Percentiles rank a stretch among this genome's conserved stretches.
Evolutionary conservation across 2,888 invertebrate genomes (phyloP).

Genomic region (Melanophora roralis): DNA sequence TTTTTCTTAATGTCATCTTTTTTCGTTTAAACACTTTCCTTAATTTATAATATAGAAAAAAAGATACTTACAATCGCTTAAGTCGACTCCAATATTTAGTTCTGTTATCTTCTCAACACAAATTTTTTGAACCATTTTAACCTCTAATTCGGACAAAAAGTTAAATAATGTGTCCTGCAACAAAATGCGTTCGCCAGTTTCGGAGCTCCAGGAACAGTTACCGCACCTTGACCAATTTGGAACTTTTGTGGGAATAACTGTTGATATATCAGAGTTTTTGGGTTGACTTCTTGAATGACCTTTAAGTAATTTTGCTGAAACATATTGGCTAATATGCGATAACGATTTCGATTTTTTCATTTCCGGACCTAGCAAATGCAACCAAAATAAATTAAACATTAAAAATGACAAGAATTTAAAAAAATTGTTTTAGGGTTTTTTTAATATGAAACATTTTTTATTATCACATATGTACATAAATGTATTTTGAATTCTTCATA

Average conservation of each 20-base stretch:
- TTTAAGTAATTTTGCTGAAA: constrained; percentile 90
- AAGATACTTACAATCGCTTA: constrained; percentile 77
- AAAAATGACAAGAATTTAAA: too few relatives aligned
- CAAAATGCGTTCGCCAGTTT: constrained; percentile 80
- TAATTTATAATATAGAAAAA: not conserved
- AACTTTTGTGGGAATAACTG: constrained; percentile 17
- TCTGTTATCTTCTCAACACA: constrained; percentile 91
- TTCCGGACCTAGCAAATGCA: constrained; percentile 68
- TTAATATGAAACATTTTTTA: too few relatives aligned
- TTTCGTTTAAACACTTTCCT: too few relatives aligned
- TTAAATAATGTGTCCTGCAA: constrained; percentile 82
- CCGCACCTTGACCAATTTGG: constrained; percentile 90
- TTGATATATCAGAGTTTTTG: constrained; percentile 76
- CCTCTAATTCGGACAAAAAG: constrained; percentile 84
- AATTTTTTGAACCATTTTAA: constrained; percentile 88
- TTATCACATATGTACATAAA: too few relatives aligned
- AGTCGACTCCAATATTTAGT: constrained; percentile 88
- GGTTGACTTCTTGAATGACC: constrained; percentile 90
- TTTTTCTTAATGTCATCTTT: too few relatives aligned
- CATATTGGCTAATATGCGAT: constrained; percentile 90
- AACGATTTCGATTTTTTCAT: constrained; percentile 95
- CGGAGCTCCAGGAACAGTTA: constrained; percentile 87
- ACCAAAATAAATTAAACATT: not conserved
- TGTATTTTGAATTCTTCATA: too few relatives aligned
- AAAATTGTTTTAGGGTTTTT: too few relatives aligned